A percentile compares a stretch with the other conserved stretches of the same genome.
Conservation (phyloP, 2,797 vertebrate species). For the Rhinophrynus dorsalis region DNA sequence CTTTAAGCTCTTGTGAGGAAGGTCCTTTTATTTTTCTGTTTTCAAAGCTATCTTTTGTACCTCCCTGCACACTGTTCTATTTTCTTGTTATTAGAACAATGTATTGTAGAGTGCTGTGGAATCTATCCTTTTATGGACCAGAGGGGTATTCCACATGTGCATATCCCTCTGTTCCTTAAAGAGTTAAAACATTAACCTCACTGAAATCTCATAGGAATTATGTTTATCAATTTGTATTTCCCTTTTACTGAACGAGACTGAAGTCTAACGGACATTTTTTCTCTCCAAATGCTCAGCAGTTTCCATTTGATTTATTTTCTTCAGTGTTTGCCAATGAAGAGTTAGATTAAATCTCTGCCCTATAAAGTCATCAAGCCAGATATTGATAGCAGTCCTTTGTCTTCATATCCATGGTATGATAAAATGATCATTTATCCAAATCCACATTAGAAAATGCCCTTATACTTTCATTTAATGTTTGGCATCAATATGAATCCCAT, state of each 20-base stretch:
- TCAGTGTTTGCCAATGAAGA: neutral
- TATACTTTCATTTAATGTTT: neutral
- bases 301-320: constrained; percentile 1
- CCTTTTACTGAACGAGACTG: neutral
- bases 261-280: neutral
- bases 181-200: no score
- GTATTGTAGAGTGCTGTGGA: no score
- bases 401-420: neutral
- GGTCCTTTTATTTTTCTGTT: no score
- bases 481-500: neutral
- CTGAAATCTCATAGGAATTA: neutral
- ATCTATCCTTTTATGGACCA: no score
- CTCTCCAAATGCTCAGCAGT: neutral
- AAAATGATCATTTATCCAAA: neutral
- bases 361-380: neutral
- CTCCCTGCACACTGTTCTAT: no score
- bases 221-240: neutral
- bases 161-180: no score
- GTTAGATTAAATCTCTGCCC: neutral
- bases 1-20: no score
- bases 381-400: neutral
- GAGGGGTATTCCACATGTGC: no score
- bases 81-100: no score
- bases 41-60: no score
- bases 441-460: neutral